Conservation (phyloP, 2,797 vertebrate species). For the Rhynchonycteris naso region DNA sequence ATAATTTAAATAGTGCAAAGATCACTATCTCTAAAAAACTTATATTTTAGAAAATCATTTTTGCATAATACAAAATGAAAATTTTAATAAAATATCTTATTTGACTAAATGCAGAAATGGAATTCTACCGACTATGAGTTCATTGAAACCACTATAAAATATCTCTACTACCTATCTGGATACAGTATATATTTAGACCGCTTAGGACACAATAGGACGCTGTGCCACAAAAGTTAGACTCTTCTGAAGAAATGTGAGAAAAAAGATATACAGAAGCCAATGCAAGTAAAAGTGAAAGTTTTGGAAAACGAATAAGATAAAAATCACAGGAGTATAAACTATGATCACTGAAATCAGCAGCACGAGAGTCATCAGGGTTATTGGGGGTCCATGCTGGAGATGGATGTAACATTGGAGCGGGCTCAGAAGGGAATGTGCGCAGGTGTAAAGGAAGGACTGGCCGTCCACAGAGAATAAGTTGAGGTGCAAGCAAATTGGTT, state of each 20-base stretch:
- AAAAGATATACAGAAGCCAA: background rate
- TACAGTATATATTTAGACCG: background rate
- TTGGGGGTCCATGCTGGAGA: background rate
- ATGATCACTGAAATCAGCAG: background rate
- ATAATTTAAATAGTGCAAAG: background rate
- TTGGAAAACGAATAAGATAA: background rate
- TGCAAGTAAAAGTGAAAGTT: background rate
- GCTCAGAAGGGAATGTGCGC: background rate
- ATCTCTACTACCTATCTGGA: background rate
- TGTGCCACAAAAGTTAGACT: background rate
- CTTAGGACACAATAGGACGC: background rate
- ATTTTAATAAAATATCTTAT: background rate
- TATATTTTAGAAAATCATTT: background rate
- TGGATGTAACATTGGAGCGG: background rate
- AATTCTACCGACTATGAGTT: background rate
- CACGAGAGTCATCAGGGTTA: background rate
- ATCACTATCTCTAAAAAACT: background rate
- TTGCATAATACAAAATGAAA: background rate
- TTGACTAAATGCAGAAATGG: background rate
- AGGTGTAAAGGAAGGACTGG: background rate
- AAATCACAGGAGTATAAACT: background rate
- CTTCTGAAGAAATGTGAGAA: background rate
- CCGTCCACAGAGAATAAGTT: background rate
- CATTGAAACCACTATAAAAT: background rate
- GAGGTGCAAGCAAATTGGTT: background rate